Evolutionary conservation across 2,888 invertebrate genomes (phyloP).

Genomic region (Brassicogethes aeneus): DNA sequence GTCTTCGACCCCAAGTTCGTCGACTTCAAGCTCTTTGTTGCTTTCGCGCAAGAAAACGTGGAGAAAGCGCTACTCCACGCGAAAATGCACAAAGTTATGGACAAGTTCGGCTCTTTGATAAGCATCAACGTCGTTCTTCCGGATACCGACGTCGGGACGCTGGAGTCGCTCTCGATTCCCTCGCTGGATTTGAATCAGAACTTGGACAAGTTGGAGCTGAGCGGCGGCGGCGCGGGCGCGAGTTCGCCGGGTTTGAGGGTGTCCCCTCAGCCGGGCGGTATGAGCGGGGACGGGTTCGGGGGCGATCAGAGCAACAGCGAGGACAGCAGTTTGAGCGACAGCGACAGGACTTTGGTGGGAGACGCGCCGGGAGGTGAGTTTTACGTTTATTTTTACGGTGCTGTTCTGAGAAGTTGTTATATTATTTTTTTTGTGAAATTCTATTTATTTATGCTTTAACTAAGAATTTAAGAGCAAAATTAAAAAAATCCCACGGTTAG

Average conservation of each 20-base stretch:
- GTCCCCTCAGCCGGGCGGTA: slow-evolving; percentile 31
- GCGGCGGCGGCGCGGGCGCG: slow-evolving; percentile 24
- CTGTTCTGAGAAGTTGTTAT: background rate
- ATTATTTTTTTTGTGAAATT: background rate
- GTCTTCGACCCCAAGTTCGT: slow-evolving; percentile 34
- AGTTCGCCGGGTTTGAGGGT: slow-evolving; percentile 28
- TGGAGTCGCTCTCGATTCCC: slow-evolving; percentile 47
- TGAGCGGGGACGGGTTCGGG: slow-evolving; percentile 31
- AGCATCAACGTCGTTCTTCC: slow-evolving; percentile 55
- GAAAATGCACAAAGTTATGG: slow-evolving; percentile 45
- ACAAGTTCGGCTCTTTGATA: slow-evolving; percentile 53
- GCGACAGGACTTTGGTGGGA: slow-evolving; percentile 56
- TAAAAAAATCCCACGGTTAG: too few species aligned
- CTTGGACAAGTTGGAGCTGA: slow-evolving; percentile 24
- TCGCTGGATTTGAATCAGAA: slow-evolving; percentile 36
- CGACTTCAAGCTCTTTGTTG: slow-evolving; percentile 45
- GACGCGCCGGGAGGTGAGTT: slow-evolving; percentile 42
- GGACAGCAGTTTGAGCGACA: slow-evolving; percentile 68
- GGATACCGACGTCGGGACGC: slow-evolving; percentile 48
- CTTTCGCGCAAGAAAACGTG: slow-evolving; percentile 40
- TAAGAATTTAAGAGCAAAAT: too few species aligned
- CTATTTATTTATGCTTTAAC: background rate
- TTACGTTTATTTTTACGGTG: background rate
- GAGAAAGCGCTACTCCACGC: slow-evolving; percentile 41
- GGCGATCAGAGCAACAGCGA: slow-evolving; percentile 64